phyloP scores from a whole-genome alignment of 92 coral and sea anemone species.

The Palythoa grandis region DNA sequence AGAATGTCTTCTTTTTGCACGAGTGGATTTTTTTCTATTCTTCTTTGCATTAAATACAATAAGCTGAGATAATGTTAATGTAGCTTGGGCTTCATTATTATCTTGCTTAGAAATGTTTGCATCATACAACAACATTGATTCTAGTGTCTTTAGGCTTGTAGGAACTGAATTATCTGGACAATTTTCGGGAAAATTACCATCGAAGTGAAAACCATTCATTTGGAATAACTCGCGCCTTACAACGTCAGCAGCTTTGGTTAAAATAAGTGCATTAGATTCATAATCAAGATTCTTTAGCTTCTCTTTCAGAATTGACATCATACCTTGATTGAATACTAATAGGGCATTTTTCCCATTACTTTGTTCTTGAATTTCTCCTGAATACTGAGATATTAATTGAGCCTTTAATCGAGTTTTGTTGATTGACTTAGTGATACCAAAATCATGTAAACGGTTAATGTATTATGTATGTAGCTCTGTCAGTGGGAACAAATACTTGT shows the following conservation, averaged over 20 bases:
- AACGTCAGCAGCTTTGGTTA: constrained; percentile 36
- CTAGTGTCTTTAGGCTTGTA: background rate
- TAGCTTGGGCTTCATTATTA: background rate
- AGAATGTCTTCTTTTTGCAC: too few relatives aligned
- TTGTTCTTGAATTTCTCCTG: constrained; percentile 62
- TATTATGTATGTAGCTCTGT: constrained; percentile 44
- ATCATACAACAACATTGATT: too few relatives aligned
- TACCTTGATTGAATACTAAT: constrained; percentile 60
- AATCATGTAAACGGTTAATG: constrained; percentile 31
- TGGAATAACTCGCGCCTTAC: constrained; percentile 28
- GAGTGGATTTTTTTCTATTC: too few relatives aligned
- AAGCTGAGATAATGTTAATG: background rate
- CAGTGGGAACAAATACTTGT: constrained; percentile 4
- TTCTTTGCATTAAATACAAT: too few relatives aligned
- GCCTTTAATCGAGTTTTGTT: constrained; percentile 63
- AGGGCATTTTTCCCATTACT: constrained; percentile 55
- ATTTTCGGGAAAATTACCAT: background rate
- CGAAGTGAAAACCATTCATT: constrained; percentile 12
- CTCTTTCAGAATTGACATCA: constrained; percentile 28
- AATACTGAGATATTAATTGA: constrained; percentile 49
- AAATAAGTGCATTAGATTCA: constrained; percentile 34
- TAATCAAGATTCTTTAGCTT: background rate
- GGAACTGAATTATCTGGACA: background rate
- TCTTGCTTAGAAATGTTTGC: background rate
- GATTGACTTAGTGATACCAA: constrained; percentile 25